A percentile compares a stretch with the other conserved stretches of the same genome.
Evolutionary conservation across 1,140 invertebrate genomes (phyloP).

Genomic region (Dendrolimus punctatus): DNA sequence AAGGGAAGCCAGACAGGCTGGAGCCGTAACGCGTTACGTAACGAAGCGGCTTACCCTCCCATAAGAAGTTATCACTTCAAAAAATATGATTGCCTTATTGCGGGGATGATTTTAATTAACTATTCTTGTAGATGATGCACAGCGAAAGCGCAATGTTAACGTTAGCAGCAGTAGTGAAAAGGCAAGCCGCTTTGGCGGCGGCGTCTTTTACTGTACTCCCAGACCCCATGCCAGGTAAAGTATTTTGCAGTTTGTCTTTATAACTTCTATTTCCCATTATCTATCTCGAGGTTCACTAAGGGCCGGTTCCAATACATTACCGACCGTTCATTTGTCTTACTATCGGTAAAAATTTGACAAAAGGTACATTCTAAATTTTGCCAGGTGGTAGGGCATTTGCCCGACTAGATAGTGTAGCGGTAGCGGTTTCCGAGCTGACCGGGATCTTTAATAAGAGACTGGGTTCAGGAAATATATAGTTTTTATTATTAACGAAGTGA

Average conservation of each 20-base stretch:
- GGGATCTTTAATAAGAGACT: no score
- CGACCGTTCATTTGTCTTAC: not conserved
- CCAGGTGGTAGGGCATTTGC: no score
- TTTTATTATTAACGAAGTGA: no score
- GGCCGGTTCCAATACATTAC: not conserved
- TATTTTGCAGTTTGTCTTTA: not conserved
- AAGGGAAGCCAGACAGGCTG: no score
- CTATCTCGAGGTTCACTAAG: not conserved
- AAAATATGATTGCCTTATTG: no score
- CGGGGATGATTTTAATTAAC: conserved; percentile 1
- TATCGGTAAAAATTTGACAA: not conserved
- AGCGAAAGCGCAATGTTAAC: conserved; percentile 31
- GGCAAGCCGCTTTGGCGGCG: conserved; percentile 43
- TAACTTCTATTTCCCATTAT: not conserved
- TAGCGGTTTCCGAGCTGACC: no score
- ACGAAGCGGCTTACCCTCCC: no score
- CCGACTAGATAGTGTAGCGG: no score
- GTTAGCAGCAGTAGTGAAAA: conserved; percentile 34
- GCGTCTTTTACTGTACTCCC: conserved; percentile 43
- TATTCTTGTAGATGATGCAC: conserved; percentile 30
- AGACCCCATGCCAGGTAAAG: conserved; percentile 37
- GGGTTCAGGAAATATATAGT: no score
- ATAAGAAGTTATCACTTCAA: no score
- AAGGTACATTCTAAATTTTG: no score
- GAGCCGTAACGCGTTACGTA: no score